A percentile compares a stretch with the other conserved stretches of the same genome.
These are phyloP conservation scores for Sialis fuliginosa DNA, from an alignment of 2,888 invertebrate genomes.

Conservation along the genomic window DNA sequence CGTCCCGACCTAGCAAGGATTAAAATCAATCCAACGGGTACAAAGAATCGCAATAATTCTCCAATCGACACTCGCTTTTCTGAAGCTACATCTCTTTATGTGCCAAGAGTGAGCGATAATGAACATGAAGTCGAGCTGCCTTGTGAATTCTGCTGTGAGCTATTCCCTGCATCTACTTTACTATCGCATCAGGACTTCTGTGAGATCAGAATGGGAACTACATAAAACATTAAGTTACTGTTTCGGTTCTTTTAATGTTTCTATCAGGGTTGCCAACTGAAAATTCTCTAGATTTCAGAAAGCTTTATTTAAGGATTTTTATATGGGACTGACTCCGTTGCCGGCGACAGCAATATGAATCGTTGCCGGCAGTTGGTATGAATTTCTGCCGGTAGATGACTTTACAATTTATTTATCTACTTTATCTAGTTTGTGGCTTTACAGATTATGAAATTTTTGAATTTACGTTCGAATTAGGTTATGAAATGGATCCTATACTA, in stretches of 20 bases:
- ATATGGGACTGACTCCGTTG: too few relatives aligned
- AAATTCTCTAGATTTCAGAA: not conserved
- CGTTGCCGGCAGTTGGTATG: too few relatives aligned
- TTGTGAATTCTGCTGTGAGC: constrained; percentile 38
- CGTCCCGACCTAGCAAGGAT: constrained; percentile 23
- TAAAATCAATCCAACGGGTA: not conserved
- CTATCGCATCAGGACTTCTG: constrained; percentile 35
- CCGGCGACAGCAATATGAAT: too few relatives aligned
- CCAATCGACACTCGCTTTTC: not conserved
- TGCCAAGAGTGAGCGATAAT: not conserved
- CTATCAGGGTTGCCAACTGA: not conserved
- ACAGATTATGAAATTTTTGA: too few relatives aligned
- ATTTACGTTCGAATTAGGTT: too few relatives aligned
- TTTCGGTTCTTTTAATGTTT: not conserved
- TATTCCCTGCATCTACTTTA: constrained; percentile 31
- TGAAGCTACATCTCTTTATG: constrained; percentile 1
- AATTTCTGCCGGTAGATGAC: too few relatives aligned
- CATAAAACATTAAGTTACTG: too few relatives aligned
- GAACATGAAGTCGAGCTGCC: constrained; percentile 28
- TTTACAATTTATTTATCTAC: too few relatives aligned
- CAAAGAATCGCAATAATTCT: not conserved
- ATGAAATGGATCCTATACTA: too few relatives aligned
- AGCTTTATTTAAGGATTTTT: too few relatives aligned
- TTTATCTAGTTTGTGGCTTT: too few relatives aligned
- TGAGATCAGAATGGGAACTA: constrained; percentile 3